Conservation (phyloP, 2,888 invertebrate genomes). For the Tuberolachnus salignus region DNA sequence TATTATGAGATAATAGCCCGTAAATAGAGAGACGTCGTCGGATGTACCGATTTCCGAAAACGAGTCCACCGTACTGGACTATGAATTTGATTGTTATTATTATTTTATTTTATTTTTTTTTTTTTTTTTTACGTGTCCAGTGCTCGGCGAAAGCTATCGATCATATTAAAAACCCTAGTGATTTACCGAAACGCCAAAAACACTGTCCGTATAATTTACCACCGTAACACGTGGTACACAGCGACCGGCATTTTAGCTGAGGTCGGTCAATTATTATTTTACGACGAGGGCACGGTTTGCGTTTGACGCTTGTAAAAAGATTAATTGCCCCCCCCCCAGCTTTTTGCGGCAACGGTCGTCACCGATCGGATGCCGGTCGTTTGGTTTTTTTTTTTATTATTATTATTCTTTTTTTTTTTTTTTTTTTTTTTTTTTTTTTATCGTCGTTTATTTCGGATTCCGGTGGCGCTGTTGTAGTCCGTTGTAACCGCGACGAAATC, state of each 20-base stretch:
- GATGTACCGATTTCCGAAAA: background rate
- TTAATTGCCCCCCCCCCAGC: slow-evolving; percentile 16
- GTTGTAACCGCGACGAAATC: too few relatives aligned
- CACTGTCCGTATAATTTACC: slow-evolving; percentile 36
- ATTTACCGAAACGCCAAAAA: slow-evolving; percentile 45
- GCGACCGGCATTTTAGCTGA: slow-evolving; percentile 20
- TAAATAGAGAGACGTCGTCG: too few relatives aligned
- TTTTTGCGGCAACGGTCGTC: background rate
- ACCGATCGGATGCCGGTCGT: background rate
- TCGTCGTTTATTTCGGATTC: too few relatives aligned
- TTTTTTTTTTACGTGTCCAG: background rate
- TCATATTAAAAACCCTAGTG: slow-evolving; percentile 37
- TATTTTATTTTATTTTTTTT: background rate
- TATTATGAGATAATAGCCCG: too few relatives aligned
- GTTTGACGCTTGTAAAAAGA: slow-evolving; percentile 48
- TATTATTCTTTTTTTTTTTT: slow-evolving; percentile 5
- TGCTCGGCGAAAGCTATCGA: slow-evolving; percentile 7
- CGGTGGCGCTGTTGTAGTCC: too few relatives aligned
- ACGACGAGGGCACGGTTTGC: slow-evolving; percentile 32
- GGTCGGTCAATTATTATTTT: slow-evolving; percentile 41
- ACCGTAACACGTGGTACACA: background rate
- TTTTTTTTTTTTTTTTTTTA: too few relatives aligned
- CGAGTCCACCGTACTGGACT: background rate
- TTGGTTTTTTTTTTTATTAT: background rate
- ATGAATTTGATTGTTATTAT: background rate